Percentiles rank a stretch among this genome's conserved stretches.
Conservation (phyloP, 64 coral and sea anemone genomes). For the Platygyra sinensis region DNA sequence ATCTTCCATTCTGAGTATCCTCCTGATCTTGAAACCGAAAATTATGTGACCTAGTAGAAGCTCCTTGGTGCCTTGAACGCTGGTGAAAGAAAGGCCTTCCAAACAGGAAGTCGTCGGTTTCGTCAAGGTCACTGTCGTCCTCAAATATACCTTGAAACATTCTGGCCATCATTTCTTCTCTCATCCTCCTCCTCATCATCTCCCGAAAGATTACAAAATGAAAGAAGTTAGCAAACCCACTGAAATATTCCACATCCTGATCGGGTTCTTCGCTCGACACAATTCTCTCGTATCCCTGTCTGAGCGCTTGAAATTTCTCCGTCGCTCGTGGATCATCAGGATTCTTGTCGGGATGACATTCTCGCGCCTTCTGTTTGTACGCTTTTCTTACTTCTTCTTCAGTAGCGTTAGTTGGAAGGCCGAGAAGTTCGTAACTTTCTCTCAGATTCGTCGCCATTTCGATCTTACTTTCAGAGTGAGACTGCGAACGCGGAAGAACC, state of each 20-base stretch:
- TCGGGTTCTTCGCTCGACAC: constrained; percentile 28
- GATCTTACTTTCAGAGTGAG: background rate
- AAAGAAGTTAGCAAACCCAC: constrained; percentile 57
- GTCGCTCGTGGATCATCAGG: constrained; percentile 58
- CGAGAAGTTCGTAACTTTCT: constrained; percentile 67
- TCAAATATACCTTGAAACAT: constrained; percentile 61
- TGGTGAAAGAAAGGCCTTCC: background rate
- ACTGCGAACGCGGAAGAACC: background rate
- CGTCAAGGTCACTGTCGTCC: constrained; percentile 25
- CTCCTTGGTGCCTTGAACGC: background rate
- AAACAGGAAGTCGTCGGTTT: constrained; percentile 7
- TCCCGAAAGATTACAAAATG: constrained; percentile 58
- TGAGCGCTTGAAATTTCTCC: constrained; percentile 65
- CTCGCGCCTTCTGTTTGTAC: constrained; percentile 68
- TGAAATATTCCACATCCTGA: constrained; percentile 35
- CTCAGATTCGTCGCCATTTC: constrained; percentile 59
- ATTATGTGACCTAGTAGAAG: background rate
- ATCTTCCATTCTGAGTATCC: background rate
- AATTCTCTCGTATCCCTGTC: constrained; percentile 68
- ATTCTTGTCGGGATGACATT: constrained; percentile 76
- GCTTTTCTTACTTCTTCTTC: constrained; percentile 78
- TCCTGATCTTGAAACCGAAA: background rate
- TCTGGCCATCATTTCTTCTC: constrained; percentile 35
- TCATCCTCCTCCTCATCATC: constrained; percentile 49
- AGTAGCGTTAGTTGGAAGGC: constrained; percentile 42